A percentile compares a stretch with the other conserved stretches of the same genome.
Evolutionary conservation across 2,888 invertebrate species (phyloP).

Genomic region (Caenorhabditis drosophilae): DNA sequence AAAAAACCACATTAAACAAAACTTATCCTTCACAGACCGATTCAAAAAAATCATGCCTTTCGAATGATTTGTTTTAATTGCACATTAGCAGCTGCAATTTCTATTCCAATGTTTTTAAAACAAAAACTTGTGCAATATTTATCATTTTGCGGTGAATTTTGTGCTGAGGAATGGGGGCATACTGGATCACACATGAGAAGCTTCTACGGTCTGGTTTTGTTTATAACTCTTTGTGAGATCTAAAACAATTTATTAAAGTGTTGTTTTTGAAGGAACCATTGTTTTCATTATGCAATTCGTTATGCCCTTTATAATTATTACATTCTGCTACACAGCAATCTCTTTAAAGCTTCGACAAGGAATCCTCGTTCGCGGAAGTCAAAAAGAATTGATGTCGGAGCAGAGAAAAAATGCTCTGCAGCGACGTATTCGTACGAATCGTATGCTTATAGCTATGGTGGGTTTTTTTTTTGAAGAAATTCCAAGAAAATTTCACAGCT

Average conservation of each 20-base stretch:
- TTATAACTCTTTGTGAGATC: no score
- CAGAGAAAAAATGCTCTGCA: slow-evolving; percentile 71
- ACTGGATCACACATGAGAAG: slow-evolving; percentile 34
- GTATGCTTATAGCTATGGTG: slow-evolving; percentile 96
- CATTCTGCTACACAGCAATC: slow-evolving; percentile 65
- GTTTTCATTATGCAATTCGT: slow-evolving; percentile 66
- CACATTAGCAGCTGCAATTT: slow-evolving; percentile 53
- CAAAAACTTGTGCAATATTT: slow-evolving; percentile 40
- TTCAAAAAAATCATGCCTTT: slow-evolving; percentile 59
- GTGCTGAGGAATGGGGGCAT: slow-evolving; percentile 63
- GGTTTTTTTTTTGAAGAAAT: slow-evolving; percentile 8
- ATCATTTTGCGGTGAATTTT: slow-evolving; percentile 56
- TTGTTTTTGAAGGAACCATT: slow-evolving; percentile 53
- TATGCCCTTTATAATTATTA: slow-evolving; percentile 62
- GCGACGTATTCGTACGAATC: slow-evolving; percentile 87
- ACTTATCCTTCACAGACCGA: slow-evolving; percentile 59
- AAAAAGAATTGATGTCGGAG: slow-evolving; percentile 54
- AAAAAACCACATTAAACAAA: not conserved
- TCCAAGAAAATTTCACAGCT: not conserved
- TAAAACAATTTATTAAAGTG: not conserved
- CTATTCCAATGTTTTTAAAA: slow-evolving; percentile 62
- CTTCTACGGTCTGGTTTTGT: slow-evolving; percentile 48
- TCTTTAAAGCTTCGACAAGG: slow-evolving; percentile 59
- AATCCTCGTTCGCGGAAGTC: slow-evolving; percentile 51
- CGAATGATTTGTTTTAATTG: slow-evolving; percentile 60